Conservation (phyloP, 2,888 invertebrate species). For the Panopea generosa region DNA sequence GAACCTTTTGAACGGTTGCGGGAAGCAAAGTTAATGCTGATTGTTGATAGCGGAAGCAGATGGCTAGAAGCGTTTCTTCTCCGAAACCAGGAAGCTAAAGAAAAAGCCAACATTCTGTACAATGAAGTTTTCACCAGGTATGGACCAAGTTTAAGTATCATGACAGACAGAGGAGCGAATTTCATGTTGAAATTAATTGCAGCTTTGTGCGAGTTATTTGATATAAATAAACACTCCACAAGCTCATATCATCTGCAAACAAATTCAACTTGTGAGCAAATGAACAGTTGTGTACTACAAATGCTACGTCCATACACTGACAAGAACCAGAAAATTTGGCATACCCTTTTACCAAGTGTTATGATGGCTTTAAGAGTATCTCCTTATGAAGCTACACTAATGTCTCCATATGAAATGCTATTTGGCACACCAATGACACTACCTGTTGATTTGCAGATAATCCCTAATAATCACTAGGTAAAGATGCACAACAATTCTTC, state of each 20-base stretch:
- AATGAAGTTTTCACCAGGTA: slow-evolving; percentile 60
- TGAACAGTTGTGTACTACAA: slow-evolving; percentile 57
- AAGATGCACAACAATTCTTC: slow-evolving; percentile 48
- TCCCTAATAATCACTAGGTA: slow-evolving; percentile 21
- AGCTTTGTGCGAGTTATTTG: slow-evolving; percentile 59
- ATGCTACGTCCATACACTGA: slow-evolving; percentile 45
- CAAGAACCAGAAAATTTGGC: slow-evolving; percentile 53
- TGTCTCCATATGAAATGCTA: slow-evolving; percentile 53
- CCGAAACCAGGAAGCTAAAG: slow-evolving; percentile 52
- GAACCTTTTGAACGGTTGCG: no score
- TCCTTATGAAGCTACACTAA: slow-evolving; percentile 56
- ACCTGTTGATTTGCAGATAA: slow-evolving; percentile 38
- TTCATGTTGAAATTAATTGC: slow-evolving; percentile 58
- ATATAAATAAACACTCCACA: slow-evolving; percentile 45
- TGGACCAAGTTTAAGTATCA: slow-evolving; percentile 52
- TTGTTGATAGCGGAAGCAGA: slow-evolving; percentile 49
- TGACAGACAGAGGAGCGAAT: slow-evolving; percentile 60
- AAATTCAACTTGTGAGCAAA: slow-evolving; percentile 57
- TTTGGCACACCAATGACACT: slow-evolving; percentile 59
- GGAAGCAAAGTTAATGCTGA: no score
- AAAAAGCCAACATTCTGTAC: slow-evolving; percentile 54
- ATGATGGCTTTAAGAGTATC: slow-evolving; percentile 63
- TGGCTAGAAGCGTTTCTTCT: slow-evolving; percentile 64
- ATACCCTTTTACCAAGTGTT: slow-evolving; percentile 47
- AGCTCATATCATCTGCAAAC: slow-evolving; percentile 60